A percentile compares a stretch with the other conserved stretches of the same genome.
These are phyloP conservation scores for Pyrocoelia pectoralis DNA, from an alignment of 2,888 invertebrate genomes.

Conservation along the genomic window DNA sequence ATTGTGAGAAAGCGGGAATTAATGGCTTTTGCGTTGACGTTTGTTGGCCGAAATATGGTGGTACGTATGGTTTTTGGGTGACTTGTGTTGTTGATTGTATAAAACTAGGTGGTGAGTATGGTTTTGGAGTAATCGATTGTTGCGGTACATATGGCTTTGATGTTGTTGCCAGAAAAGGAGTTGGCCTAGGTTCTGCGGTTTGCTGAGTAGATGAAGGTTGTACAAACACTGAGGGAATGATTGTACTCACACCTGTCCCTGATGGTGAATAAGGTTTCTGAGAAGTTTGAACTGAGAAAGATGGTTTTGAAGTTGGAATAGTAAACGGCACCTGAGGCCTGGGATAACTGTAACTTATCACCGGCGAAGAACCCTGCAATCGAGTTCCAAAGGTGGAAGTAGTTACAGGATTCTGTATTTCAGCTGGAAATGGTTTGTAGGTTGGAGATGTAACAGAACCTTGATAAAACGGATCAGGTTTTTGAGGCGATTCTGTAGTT, in stretches of 20 bases:
- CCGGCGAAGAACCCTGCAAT: neutral
- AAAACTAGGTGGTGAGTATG: neutral
- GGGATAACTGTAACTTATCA: neutral
- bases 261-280: constrained; percentile 2
- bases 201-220: neutral
- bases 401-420: no score
- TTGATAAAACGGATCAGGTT: no score
- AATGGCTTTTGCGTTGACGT: neutral
- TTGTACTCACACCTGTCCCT: no score
- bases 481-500: neutral
- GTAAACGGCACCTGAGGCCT: neutral
- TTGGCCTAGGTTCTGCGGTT: no score
- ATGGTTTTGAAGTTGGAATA: neutral
- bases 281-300: neutral
- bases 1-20: neutral
- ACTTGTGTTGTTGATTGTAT: neutral
- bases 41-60: neutral
- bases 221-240: neutral
- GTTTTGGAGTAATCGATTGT: neutral
- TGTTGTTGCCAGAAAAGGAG: neutral
- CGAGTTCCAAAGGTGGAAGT: no score
- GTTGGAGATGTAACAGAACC: no score
- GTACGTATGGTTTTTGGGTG: neutral
- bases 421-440: neutral
- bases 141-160: neutral